These are phyloP conservation scores for Geothlypis trichas DNA, from an alignment of 2,113 vertebrate species.

Conservation along the genomic window DNA sequence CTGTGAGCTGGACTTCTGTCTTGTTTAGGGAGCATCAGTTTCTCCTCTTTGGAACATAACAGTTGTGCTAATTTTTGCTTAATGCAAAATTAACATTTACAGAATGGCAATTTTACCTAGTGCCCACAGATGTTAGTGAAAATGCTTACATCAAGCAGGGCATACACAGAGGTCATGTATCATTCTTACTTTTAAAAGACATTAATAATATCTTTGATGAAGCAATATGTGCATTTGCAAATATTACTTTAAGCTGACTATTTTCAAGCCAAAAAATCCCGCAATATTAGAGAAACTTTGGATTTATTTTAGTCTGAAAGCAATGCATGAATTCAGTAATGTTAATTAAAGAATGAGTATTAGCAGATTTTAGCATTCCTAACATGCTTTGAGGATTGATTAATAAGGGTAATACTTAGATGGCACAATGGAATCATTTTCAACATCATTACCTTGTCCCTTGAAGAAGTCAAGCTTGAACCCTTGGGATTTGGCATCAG, in stretches of 20 bases:
- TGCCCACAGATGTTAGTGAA: background rate
- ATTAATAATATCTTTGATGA: background rate
- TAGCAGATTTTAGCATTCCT: slow-evolving; percentile 38
- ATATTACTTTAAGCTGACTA: background rate
- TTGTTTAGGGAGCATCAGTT: background rate
- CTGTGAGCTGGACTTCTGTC: background rate
- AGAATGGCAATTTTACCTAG: background rate
- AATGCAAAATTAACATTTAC: background rate
- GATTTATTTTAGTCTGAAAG: background rate
- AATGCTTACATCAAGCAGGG: background rate
- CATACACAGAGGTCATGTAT: background rate
- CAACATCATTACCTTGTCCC: slow-evolving; percentile 54
- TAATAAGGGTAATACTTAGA: slow-evolving; percentile 41
- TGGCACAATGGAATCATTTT: slow-evolving; percentile 55
- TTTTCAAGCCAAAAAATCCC: background rate
- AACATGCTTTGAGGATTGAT: slow-evolving; percentile 39
- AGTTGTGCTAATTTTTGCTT: background rate
- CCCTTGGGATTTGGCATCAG: background rate
- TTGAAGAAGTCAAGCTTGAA: slow-evolving; percentile 29
- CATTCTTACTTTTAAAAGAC: background rate
- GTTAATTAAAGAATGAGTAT: slow-evolving; percentile 39
- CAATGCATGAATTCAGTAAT: background rate
- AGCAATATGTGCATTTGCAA: background rate
- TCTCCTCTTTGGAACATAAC: background rate
- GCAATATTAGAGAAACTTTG: background rate